Evolutionary conservation across 2,113 vertebrate species (phyloP).

Genomic region (Ibidorhyncha struthersii): DNA sequence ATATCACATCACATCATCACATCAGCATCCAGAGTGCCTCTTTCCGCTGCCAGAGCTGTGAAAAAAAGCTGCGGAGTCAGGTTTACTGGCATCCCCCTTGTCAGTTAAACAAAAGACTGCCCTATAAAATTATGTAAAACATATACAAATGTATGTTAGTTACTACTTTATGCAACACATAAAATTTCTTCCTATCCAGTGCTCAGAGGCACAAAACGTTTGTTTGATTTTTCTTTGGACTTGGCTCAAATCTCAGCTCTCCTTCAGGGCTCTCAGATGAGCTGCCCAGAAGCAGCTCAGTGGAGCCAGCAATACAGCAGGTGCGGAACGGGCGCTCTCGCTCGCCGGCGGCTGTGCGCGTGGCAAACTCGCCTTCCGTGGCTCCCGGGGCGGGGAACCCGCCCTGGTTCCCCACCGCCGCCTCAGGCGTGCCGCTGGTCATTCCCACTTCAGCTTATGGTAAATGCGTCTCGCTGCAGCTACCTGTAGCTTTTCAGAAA

Average conservation of each 20-base stretch:
- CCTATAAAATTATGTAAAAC: not conserved
- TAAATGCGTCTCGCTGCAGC: not conserved
- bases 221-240: not conserved
- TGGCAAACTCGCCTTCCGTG: not conserved
- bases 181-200: not conserved
- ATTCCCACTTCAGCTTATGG: not conserved
- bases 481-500: not conserved
- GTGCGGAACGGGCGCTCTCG: slow-evolving; percentile 11
- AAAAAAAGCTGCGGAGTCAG: not conserved
- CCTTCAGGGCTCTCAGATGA: slow-evolving; percentile 2
- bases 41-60: not conserved
- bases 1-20: too few species aligned
- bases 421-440: not conserved
- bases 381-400: not conserved
- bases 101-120: not conserved
- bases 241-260: not conserved
- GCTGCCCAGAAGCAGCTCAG: not conserved
- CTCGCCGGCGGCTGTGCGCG: not conserved
- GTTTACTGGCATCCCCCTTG: not conserved
- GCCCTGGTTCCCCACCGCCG: not conserved
- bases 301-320: not conserved
- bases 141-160: not conserved
- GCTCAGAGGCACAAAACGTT: not conserved
- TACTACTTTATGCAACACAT: not conserved
- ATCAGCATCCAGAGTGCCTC: not conserved